Evolutionary conservation across 2,888 invertebrate genomes (phyloP).

Genomic region (Calliopum simillimum): DNA sequence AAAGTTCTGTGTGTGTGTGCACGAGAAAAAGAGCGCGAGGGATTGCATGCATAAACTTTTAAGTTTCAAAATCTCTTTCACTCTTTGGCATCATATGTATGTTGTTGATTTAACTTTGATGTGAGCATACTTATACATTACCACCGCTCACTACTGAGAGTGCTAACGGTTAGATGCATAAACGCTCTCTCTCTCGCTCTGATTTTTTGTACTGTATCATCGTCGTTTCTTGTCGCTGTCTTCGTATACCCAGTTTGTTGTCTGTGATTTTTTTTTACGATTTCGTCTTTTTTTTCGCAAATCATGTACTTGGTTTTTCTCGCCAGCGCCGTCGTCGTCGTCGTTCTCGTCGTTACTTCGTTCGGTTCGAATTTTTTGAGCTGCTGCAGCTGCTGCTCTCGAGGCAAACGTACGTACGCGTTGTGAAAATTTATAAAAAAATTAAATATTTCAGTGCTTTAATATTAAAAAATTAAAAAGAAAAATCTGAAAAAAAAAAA

Average conservation of each 20-base stretch:
- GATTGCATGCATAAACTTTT: neutral
- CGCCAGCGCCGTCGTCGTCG: constrained; percentile 41
- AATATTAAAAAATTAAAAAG: no score
- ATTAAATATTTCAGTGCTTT: neutral
- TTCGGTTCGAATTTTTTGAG: constrained; percentile 50
- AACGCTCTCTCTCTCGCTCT: neutral
- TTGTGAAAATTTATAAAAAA: constrained; percentile 17
- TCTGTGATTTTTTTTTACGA: neutral
- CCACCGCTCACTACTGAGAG: no score
- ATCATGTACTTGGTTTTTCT: constrained; percentile 40
- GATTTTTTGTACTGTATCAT: constrained; percentile 25
- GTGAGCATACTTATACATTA: neutral
- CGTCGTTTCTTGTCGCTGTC: constrained; percentile 30
- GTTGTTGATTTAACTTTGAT: constrained; percentile 6
- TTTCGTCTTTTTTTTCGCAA: constrained; percentile 21
- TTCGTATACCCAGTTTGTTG: constrained; percentile 13
- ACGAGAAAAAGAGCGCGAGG: neutral
- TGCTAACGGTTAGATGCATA: no score
- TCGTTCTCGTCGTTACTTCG: constrained; percentile 55
- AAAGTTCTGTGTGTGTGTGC: neutral
- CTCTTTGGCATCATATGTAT: neutral
- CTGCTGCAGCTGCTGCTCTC: constrained; percentile 28
- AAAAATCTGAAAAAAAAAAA: no score
- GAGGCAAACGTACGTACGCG: neutral
- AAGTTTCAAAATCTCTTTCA: no score